Evolutionary conservation across 2,113 vertebrate species (phyloP), one percentile per base, ranked within the genome.

Genomic region (Albula goreensis): DNA sequence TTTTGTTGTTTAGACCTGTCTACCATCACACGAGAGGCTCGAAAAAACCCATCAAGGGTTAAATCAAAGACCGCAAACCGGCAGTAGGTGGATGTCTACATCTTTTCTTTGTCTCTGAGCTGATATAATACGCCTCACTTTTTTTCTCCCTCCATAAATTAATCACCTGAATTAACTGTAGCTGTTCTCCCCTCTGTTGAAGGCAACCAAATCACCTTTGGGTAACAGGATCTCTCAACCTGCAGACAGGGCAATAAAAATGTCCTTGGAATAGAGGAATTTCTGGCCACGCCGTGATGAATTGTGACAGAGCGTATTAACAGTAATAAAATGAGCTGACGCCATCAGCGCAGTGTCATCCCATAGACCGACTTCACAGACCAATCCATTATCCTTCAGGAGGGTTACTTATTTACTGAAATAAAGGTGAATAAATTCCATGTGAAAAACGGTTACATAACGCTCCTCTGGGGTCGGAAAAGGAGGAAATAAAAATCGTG

Each of bases 221-320:
- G 60, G 60, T 19, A 66, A 22, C 60, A 4, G 60, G 60, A 66
- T 66, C 60, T 66, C 15, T 7, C 3, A 4, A 19, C 2, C 17
- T 3, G 60, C 89, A 74, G 86, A 85, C 70, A 17, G 60, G 51
- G 77, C 89, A 89, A 90, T 89, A 87, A 78, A 91, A 85, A 85
- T 78, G 83, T 89, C 91, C 90, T 92, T 89, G 84, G 91, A 86
- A 89, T 84, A 86, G 50, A 78, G 50, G 41, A 88, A 90, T 83
- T 89, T 85, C 74, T 7, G 60, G 78, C 81, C 60, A 5, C 74
- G 60, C 84, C 1, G 31, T 89, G 91, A 92, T 92, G 89, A 90
- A 93, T 89, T 89, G 85, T 90, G 92, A 92, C 92, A 92, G 89
- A 80, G 83, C 88, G 85, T 90, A 92, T 94, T 95, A 92, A 92